Evolutionary conservation across 2,797 vertebrate species (phyloP).

Genomic region (Fistularia commersonii): DNA sequence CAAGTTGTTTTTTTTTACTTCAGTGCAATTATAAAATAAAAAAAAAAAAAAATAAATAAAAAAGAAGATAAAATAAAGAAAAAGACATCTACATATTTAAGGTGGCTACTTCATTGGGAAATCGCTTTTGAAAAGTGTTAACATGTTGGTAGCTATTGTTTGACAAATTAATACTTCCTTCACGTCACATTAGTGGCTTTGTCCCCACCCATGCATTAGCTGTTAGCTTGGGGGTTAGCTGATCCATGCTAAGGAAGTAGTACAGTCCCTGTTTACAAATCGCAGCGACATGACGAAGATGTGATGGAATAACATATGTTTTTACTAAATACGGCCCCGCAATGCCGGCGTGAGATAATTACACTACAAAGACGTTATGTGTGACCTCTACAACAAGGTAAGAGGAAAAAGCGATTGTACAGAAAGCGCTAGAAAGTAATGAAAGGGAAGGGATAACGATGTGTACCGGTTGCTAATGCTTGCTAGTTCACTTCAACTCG

Average conservation of each 20-base stretch:
- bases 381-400: constrained; percentile 13
- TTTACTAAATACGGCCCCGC: neutral
- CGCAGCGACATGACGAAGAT: constrained; percentile 6
- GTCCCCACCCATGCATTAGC: constrained; percentile 18
- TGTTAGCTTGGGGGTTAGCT: constrained; percentile 12
- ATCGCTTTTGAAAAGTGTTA: no score
- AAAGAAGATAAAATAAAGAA: neutral
- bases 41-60: neutral
- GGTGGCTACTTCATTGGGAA: no score
- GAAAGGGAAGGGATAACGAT: neutral
- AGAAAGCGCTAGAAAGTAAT: neutral
- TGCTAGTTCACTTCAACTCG: constrained; percentile 31
- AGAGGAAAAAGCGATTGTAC: neutral
- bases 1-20: no score
- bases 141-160: no score
- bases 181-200: neutral
- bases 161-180: neutral
- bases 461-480: constrained; percentile 6
- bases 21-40: neutral
- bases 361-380: constrained; percentile 9
- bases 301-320: neutral
- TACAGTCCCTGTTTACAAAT: constrained; percentile 16
- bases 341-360: constrained; percentile 26
- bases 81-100: neutral
- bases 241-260: constrained; percentile 62